Evolutionary conservation across 2,888 invertebrate genomes (phyloP).

Genomic region (Dasysyrphus albostriatus): DNA sequence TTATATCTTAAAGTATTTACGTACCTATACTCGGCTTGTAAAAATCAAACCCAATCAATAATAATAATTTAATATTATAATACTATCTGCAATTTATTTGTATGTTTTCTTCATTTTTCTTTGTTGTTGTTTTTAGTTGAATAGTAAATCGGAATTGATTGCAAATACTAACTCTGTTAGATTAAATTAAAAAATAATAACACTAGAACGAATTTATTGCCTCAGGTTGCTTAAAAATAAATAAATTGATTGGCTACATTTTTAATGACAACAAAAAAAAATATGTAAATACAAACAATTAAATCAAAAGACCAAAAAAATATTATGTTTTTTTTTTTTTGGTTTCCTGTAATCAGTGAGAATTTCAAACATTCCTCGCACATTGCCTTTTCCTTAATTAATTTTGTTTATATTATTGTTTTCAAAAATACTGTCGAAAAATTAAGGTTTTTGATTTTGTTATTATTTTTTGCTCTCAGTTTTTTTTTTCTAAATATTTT

Average conservation of each 20-base stretch:
- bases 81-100: slow-evolving; percentile 63
- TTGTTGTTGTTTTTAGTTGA: slow-evolving; percentile 8
- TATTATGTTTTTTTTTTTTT: slow-evolving; percentile 12
- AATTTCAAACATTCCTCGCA: slow-evolving; percentile 26
- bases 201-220: slow-evolving; percentile 60
- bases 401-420: slow-evolving; percentile 53
- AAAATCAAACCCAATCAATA: slow-evolving; percentile 73
- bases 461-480: slow-evolving; percentile 29
- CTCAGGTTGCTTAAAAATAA: slow-evolving; percentile 62
- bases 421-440: slow-evolving; percentile 54
- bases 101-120: slow-evolving; percentile 24
- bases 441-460: slow-evolving; percentile 47
- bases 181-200: slow-evolving; percentile 27
- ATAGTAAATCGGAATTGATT: slow-evolving; percentile 26
- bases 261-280: neutral
- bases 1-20: slow-evolving; percentile 39
- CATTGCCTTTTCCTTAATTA: slow-evolving; percentile 6
- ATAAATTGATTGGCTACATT: slow-evolving; percentile 47
- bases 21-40: slow-evolving; percentile 67
- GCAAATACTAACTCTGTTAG: slow-evolving; percentile 30
- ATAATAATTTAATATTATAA: slow-evolving; percentile 66
- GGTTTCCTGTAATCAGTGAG: slow-evolving; percentile 61
- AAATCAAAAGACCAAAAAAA: slow-evolving; percentile 13
- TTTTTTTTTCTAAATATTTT: slow-evolving; percentile 3
- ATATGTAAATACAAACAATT: slow-evolving; percentile 7